phyloP scores from a whole-genome alignment of 2,888 invertebrate species.

The Chymomyza caudatula region DNA sequence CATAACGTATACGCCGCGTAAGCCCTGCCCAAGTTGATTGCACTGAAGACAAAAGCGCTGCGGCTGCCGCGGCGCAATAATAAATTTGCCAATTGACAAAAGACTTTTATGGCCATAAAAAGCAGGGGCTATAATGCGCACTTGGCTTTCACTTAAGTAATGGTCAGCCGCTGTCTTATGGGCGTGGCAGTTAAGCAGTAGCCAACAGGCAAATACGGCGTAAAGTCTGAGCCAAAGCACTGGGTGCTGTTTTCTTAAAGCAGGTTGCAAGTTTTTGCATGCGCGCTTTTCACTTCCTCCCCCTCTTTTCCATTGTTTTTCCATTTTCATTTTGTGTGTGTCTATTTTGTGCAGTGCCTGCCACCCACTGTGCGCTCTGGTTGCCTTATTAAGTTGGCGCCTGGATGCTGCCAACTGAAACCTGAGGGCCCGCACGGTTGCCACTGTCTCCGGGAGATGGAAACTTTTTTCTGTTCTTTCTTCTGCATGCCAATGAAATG shows the following conservation, averaged over 20 bases:
- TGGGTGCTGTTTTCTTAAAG: background rate
- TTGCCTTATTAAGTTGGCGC: conserved; percentile 71
- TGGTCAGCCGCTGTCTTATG: background rate
- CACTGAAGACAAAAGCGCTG: background rate
- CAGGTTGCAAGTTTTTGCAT: conserved; percentile 5
- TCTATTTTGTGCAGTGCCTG: conserved; percentile 12
- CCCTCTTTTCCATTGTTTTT: background rate
- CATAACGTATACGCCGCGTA: conserved; percentile 17
- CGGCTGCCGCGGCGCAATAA: background rate
- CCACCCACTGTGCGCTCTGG: conserved; percentile 57
- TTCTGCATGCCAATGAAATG: conserved; percentile 53
- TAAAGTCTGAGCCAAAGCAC: background rate
- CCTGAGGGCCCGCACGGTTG: conserved; percentile 7
- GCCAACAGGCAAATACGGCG: background rate
- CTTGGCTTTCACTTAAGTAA: background rate
- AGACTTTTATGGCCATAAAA: background rate
- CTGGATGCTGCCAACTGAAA: conserved; percentile 45
- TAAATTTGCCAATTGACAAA: conserved; percentile 1
- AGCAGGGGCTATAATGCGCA: background rate
- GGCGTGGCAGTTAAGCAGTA: background rate
- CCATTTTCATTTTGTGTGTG: background rate
- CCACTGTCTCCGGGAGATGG: background rate
- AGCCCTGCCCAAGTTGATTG: conserved; percentile 27
- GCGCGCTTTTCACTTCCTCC: background rate
- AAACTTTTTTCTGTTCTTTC: background rate